These are phyloP conservation scores for Ptychobarbus kaznakovi DNA, from an alignment of 2,797 vertebrate genomes.

Conservation along the genomic window DNA sequence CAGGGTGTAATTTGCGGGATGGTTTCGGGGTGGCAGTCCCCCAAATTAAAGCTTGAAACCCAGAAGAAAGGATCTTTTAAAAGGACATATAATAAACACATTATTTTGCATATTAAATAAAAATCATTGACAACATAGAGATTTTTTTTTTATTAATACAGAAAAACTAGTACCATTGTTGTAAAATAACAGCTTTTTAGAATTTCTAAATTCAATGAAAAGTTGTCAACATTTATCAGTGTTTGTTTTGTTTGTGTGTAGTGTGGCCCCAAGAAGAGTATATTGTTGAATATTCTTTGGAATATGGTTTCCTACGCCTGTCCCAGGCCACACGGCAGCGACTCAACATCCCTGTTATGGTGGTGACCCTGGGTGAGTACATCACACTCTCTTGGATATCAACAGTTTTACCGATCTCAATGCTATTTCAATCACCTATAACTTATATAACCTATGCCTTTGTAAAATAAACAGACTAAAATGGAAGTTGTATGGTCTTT, in stretches of 20 bases:
- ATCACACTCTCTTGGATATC: background rate
- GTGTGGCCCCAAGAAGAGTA: slow-evolving; percentile 97
- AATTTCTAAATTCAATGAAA: background rate
- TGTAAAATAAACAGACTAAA: background rate
- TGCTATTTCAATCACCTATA: background rate
- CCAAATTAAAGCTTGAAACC: background rate
- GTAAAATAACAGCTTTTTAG: background rate
- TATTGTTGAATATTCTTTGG: slow-evolving; percentile 95
- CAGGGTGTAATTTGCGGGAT: background rate
- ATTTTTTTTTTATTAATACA: background rate
- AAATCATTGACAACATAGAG: background rate
- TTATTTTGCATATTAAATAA: background rate
- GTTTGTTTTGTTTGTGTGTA: slow-evolving; percentile 63
- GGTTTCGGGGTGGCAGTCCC: background rate
- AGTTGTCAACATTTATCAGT: background rate
- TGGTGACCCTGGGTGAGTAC: slow-evolving; percentile 91
- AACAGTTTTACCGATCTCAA: background rate
- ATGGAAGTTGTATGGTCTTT: background rate
- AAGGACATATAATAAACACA: background rate
- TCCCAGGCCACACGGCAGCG: slow-evolving; percentile 93
- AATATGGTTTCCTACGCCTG: slow-evolving; percentile 93
- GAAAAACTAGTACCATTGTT: background rate
- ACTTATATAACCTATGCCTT: background rate
- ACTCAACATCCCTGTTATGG: slow-evolving; percentile 97
- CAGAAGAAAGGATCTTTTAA: background rate